Evolutionary conservation across 2,888 invertebrate genomes (phyloP).

Genomic region (Plagodis pulveraria): DNA sequence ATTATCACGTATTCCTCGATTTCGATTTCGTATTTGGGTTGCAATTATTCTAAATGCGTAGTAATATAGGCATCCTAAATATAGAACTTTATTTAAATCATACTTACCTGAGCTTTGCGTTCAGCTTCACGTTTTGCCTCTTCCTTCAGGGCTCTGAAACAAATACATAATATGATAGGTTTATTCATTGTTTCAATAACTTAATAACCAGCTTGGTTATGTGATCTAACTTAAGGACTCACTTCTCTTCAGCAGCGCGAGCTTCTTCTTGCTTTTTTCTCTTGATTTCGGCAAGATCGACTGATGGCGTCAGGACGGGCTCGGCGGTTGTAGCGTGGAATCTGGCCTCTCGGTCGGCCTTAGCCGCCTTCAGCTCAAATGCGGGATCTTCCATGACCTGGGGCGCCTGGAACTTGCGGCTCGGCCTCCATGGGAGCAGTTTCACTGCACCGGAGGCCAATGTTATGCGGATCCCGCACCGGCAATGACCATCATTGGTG

Average conservation of each 20-base stretch:
- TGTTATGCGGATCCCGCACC: constrained; percentile 55
- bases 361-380: constrained; percentile 85
- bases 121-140: constrained; percentile 80
- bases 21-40: too few species aligned
- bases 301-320: constrained; percentile 76
- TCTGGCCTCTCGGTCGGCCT: constrained; percentile 86
- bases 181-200: neutral
- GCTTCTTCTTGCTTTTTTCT: constrained; percentile 87
- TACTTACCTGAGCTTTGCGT: constrained; percentile 78
- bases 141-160: constrained; percentile 78
- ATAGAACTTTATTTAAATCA: constrained; percentile 9
- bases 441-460: constrained; percentile 83
- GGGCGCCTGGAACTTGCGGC: constrained; percentile 87
- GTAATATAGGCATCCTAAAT: neutral
- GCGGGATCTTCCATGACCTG: constrained; percentile 84
- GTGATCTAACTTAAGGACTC: constrained; percentile 39
- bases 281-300: constrained; percentile 81
- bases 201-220: neutral
- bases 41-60: too few species aligned
- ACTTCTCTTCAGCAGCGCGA: constrained; percentile 86
- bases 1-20: too few species aligned
- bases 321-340: constrained; percentile 82
- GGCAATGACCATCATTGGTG: constrained; percentile 57
- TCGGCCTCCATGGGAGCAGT: constrained; percentile 88
- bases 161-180: constrained; percentile 18